Percentiles rank a stretch among this genome's conserved stretches.
phyloP scores from a whole-genome alignment of 2,113 vertebrate genomes.

The Corvus hawaiiensis region DNA sequence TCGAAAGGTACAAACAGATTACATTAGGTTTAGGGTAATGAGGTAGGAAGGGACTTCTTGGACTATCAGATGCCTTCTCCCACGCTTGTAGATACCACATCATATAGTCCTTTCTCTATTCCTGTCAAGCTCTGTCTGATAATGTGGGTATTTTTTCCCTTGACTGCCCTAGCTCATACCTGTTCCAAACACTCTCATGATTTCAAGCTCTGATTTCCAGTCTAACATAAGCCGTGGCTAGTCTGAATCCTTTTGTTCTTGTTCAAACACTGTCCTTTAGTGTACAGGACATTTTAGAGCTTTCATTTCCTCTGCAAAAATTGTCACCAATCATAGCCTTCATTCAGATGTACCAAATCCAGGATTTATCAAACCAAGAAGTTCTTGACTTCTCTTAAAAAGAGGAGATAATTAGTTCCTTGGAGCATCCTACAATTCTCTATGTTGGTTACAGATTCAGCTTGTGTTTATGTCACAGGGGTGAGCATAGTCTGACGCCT shows the following conservation, averaged over 20 bases:
- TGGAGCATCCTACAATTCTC: not conserved
- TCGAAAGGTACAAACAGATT: not conserved
- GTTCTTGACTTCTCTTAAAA: not conserved
- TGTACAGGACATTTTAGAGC: not conserved
- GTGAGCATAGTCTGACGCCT: not conserved
- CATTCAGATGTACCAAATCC: not conserved
- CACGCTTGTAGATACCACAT: slow-evolving; percentile 1
- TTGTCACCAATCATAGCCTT: not conserved
- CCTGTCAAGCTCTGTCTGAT: not conserved
- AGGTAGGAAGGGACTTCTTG: not conserved
- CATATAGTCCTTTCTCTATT: not conserved
- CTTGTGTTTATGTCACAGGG: not conserved
- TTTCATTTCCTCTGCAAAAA: not conserved
- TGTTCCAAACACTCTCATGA: not conserved
- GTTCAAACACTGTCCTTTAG: not conserved
- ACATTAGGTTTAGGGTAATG: not conserved
- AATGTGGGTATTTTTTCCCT: not conserved
- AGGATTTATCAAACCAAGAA: not conserved
- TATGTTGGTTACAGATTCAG: not conserved
- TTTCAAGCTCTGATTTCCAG: not conserved
- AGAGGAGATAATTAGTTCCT: not conserved
- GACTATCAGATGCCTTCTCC: not conserved
- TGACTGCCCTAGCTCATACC: not conserved
- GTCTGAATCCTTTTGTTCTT: not conserved
- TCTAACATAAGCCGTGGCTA: not conserved